A percentile compares a stretch with the other conserved stretches of the same genome.
These are phyloP conservation scores for Nymphicus hollandicus DNA, from an alignment of 2,113 vertebrate genomes.

Conservation along the genomic window DNA sequence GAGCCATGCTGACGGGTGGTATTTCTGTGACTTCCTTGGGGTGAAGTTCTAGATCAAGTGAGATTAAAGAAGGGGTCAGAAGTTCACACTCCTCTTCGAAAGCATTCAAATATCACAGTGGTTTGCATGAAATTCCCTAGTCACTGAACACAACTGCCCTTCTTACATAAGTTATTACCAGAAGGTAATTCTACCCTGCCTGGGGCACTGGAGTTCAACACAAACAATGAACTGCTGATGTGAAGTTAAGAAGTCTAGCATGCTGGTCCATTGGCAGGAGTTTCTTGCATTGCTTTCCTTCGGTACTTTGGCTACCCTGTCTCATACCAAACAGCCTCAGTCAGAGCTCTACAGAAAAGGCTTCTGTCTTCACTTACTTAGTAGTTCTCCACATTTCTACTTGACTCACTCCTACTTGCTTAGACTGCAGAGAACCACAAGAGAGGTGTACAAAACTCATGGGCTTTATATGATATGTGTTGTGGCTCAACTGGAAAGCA, in stretches of 20 bases:
- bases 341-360: neutral
- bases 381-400: neutral
- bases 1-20: constrained; percentile 3
- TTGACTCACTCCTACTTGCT: neutral
- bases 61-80: constrained; percentile 13
- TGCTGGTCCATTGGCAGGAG: neutral
- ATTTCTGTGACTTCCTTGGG: neutral
- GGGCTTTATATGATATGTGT: neutral
- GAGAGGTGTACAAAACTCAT: neutral
- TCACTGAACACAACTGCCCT: neutral
- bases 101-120: neutral
- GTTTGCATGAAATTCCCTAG: neutral
- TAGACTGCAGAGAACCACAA: neutral
- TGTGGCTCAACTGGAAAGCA: neutral
- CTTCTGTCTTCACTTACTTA: neutral
- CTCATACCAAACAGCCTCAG: neutral
- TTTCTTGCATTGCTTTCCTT: neutral
- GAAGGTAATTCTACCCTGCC: neutral
- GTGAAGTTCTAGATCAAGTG: neutral
- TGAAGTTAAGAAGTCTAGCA: neutral
- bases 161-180: neutral
- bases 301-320: neutral
- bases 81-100: neutral
- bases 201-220: neutral
- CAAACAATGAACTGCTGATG: neutral